Base-by-base conservation (phyloP, 1,140 invertebrate genomes). In the Drosophila leontia region DNA sequence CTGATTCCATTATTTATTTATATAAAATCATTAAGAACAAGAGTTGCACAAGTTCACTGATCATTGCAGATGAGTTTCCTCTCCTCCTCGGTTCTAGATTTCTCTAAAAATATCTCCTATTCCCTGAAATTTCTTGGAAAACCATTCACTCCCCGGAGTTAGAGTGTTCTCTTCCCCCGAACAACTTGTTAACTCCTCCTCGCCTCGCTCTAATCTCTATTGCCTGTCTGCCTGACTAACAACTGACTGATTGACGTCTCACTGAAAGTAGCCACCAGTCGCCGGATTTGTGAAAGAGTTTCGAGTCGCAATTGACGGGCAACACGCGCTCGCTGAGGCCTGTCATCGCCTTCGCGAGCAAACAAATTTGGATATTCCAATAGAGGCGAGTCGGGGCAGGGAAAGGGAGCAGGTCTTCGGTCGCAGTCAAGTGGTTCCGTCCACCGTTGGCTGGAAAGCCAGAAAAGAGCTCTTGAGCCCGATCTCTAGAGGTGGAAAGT, bases 231-330 rank as follows among this genome's bases (percentile, higher is more conserved):
- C 19, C 17, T 23, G 34, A 53, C 59, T 39, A 39, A 35, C 47
- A 39, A 35, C 47, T 53, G 47, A 32, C 47, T 39, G 65, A 68
- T 63, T 68, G 65, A 68, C 65, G 65, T 32, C 32, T 41, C 45
- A 23, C 51, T 17, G 67, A 45, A 48, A 29, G 44, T 39, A 47
- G 26, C 68, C 70, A 44, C 45, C 45, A 41, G 23, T 48, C 23
- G 23, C 23, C 47, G 23, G 48, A 45, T 65, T 56, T 75, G 75
- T 67, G 50, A 84, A 80, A 80, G 81, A 84, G 82, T 84, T 83
- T 77, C 57, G 65, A 74, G 63, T 55, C 41, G 41, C 80, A 86
- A 90, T 86, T 91, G 87, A 91, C 87, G 86, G 80, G 68, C 79
- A 75, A 86, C 87, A 91, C 82, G 85, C 82, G 86, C 48, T 67